phyloP scores from a whole-genome alignment of 2,888 invertebrate species.

The Hyppa rectilinea region DNA sequence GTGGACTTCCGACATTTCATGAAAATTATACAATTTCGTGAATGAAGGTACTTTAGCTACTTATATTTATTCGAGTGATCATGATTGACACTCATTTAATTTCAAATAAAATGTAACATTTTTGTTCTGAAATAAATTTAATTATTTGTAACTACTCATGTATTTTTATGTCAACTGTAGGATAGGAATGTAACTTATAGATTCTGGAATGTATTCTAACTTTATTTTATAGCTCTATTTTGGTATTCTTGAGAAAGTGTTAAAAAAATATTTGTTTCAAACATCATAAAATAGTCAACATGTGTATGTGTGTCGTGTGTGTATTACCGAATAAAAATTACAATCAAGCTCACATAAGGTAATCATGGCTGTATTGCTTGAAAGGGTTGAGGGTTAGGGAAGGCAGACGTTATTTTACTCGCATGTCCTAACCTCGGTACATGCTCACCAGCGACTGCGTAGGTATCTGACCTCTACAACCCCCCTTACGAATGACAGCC shows the following conservation, averaged over 20 bases:
- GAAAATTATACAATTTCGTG: neutral
- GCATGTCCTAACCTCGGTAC: too few species aligned
- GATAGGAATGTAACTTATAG: neutral
- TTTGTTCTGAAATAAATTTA: constrained; percentile 8
- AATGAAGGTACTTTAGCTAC: neutral
- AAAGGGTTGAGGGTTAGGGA: too few species aligned
- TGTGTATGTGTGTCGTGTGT: too few species aligned
- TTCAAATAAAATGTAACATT: neutral
- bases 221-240: neutral
- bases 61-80: neutral
- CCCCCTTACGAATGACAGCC: too few species aligned
- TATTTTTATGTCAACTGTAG: too few species aligned
- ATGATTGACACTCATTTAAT: neutral
- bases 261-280: neutral
- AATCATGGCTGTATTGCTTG: neutral
- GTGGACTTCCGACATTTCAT: neutral
- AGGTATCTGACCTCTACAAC: too few species aligned
- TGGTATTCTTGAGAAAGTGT: neutral
- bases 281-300: neutral
- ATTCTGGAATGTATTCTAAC: neutral
- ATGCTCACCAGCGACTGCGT: too few species aligned
- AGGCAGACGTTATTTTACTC: neutral
- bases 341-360: too few species aligned
- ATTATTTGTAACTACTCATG: neutral
- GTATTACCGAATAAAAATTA: neutral